A percentile compares a stretch with the other conserved stretches of the same genome.
Conservation (phyloP, 1,140 invertebrate genomes). For the Armadillidium nasatum region DNA sequence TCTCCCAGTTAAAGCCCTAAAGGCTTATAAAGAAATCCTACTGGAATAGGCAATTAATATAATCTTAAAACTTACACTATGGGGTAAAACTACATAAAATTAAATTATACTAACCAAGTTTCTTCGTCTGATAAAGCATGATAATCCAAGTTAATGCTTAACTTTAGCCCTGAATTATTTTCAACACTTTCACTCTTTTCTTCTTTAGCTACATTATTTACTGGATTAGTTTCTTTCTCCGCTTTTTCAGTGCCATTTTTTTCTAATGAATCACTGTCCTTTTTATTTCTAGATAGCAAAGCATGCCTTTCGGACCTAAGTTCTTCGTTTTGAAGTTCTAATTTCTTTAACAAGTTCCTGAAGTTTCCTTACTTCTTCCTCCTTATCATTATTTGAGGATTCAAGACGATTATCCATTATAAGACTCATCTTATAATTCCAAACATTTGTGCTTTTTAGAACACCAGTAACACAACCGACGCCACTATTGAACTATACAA, state of each 20-base stretch:
- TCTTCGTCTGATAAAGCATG: not conserved
- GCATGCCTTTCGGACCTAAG: not conserved
- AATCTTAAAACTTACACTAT: too few relatives aligned
- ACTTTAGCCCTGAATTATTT: not conserved
- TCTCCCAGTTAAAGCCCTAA: too few relatives aligned
- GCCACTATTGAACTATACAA: too few relatives aligned
- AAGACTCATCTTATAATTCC: not conserved
- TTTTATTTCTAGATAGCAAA: not conserved
- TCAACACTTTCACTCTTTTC: not conserved
- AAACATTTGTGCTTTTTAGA: not conserved
- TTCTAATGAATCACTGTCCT: not conserved
- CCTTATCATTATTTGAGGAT: constrained; percentile 1
- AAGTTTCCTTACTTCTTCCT: not conserved
- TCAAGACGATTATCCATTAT: constrained; percentile 2
- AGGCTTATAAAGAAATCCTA: too few relatives aligned
- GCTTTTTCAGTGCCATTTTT: not conserved
- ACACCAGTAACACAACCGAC: not conserved
- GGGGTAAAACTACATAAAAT: not conserved
- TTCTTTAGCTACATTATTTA: not conserved
- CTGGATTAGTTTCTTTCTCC: not conserved
- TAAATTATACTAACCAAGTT: not conserved
- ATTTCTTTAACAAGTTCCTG: constrained; percentile 8
- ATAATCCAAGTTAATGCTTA: not conserved
- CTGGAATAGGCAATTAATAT: too few relatives aligned
- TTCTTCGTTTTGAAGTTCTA: not conserved